These are phyloP conservation scores for Xylota sylvarum DNA, from an alignment of 2,888 invertebrate genomes.

Conservation along the genomic window DNA sequence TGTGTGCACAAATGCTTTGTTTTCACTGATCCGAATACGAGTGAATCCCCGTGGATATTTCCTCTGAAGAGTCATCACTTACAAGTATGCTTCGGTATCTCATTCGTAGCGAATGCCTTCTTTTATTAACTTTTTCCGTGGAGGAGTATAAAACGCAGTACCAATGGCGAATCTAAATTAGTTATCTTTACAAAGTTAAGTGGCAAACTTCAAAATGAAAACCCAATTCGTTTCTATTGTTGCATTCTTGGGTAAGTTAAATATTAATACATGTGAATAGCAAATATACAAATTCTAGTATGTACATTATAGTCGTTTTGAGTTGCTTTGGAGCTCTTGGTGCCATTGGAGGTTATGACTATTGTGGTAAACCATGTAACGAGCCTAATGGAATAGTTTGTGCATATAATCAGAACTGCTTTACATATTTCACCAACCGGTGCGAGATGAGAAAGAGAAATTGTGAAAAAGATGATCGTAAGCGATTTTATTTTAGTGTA, in stretches of 20 bases:
- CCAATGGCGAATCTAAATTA: slow-evolving; percentile 7
- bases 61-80: slow-evolving; percentile 18
- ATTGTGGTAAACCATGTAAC: slow-evolving; percentile 64
- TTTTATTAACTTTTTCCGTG: background rate
- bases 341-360: slow-evolving; percentile 64
- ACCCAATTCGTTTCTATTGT: slow-evolving; percentile 36
- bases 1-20: background rate
- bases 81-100: background rate
- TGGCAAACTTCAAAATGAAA: slow-evolving; percentile 39
- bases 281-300: background rate
- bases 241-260: slow-evolving; percentile 52
- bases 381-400: slow-evolving; percentile 49
- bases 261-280: background rate
- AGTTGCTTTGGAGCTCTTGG: slow-evolving; percentile 42
- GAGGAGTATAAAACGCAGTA: slow-evolving; percentile 33
- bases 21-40: slow-evolving; percentile 4
- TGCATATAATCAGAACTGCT: slow-evolving; percentile 56
- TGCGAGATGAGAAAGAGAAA: slow-evolving; percentile 64
- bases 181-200: slow-evolving; percentile 25
- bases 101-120: background rate
- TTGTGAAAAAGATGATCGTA: slow-evolving; percentile 54
- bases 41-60: slow-evolving; percentile 53
- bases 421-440: slow-evolving; percentile 40
- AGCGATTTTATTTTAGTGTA: slow-evolving; percentile 9
- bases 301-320: slow-evolving; percentile 33